phyloP scores from a whole-genome alignment of 64 coral and sea anemone species.

The Pocillopora damicornis region DNA sequence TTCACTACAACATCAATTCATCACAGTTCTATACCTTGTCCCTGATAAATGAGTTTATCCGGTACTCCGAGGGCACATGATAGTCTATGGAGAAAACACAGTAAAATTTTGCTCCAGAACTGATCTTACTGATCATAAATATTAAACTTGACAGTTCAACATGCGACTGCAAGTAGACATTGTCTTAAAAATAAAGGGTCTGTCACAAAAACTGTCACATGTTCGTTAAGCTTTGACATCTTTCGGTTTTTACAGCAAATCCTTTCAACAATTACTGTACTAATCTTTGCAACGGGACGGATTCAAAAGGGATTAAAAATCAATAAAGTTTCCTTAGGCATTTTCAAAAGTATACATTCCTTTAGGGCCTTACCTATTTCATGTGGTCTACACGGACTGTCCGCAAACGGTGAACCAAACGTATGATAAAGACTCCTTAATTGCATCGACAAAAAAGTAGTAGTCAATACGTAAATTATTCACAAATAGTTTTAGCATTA shows the following conservation, averaged over 20 bases:
- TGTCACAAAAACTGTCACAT: no score
- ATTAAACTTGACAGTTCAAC: neutral
- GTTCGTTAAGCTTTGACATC: no score
- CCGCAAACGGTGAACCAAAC: conserved; percentile 95
- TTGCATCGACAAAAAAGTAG: neutral
- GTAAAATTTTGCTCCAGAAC: neutral
- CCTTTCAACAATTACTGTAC: no score
- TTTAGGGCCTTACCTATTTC: conserved; percentile 74
- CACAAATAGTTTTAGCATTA: no score
- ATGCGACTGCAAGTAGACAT: neutral
- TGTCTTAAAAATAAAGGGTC: neutral
- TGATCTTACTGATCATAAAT: neutral
- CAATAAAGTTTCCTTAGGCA: neutral
- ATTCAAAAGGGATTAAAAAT: neutral
- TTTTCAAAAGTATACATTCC: neutral
- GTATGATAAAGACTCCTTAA: conserved; percentile 95
- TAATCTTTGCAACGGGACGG: no score
- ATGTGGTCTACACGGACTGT: conserved; percentile 91
- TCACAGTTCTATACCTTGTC: conserved; percentile 63
- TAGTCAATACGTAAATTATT: neutral
- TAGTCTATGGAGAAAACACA: conserved; percentile 63
- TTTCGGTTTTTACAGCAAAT: no score
- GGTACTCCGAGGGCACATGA: conserved; percentile 91
- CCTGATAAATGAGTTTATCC: conserved; percentile 95
- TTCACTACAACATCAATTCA: no score